A percentile compares a stretch with the other conserved stretches of the same genome.
These are phyloP conservation scores for Gopherus flavomarginatus DNA, from an alignment of 2,113 vertebrate species.

Conservation along the genomic window DNA sequence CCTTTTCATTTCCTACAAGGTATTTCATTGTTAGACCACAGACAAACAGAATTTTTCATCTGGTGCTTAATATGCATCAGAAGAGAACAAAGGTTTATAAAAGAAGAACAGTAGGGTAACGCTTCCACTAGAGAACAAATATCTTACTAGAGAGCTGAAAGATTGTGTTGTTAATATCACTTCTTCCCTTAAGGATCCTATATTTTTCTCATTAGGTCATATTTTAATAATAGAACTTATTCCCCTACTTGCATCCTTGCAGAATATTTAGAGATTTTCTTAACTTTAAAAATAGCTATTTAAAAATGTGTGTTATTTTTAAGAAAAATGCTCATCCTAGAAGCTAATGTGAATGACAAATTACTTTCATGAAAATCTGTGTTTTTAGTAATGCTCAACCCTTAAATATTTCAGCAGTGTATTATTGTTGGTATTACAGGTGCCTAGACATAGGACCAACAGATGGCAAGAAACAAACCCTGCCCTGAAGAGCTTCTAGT, in stretches of 20 bases:
- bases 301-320: background rate
- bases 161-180: slow-evolving; percentile 19
- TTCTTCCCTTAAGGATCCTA: background rate
- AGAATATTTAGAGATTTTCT: background rate
- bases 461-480: background rate
- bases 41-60: slow-evolving; percentile 80
- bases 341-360: background rate
- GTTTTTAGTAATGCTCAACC: background rate
- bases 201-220: background rate
- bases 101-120: slow-evolving; percentile 49
- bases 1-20: slow-evolving; percentile 78
- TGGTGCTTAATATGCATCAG: slow-evolving; percentile 75
- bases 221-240: slow-evolving; percentile 3
- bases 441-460: background rate
- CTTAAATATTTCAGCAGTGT: accelerated
- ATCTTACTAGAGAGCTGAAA: slow-evolving; percentile 57
- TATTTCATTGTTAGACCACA: slow-evolving; percentile 77
- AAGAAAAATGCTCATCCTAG: background rate
- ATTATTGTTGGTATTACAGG: background rate
- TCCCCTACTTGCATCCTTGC: background rate
- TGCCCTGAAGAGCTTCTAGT: background rate
- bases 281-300: background rate
- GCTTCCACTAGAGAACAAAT: slow-evolving; percentile 40
- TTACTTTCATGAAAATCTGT: background rate
- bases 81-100: slow-evolving; percentile 74